Conservation (phyloP, 2,797 vertebrate species). For the Brachyalestes nurse region DNA sequence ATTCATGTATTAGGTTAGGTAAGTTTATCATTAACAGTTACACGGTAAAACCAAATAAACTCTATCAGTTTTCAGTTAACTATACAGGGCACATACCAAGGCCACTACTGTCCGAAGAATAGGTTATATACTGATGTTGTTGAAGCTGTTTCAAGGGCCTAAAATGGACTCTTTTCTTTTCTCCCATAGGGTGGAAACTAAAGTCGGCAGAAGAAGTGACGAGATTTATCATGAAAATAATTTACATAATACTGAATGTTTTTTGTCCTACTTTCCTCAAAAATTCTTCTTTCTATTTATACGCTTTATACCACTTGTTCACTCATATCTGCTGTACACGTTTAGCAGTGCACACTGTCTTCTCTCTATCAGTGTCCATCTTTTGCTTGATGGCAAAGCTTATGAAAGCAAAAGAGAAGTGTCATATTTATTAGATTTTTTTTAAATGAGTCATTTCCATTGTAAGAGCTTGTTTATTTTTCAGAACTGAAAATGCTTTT, state of each 20-base stretch:
- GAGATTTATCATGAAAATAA: neutral
- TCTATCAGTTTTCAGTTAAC: neutral
- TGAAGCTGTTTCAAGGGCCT: neutral
- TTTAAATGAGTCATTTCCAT: neutral
- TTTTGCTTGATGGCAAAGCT: conserved; percentile 40
- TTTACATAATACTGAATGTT: neutral
- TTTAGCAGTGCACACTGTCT: neutral
- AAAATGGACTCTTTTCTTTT: neutral
- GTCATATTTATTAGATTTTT: conserved; percentile 36
- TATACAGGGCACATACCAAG: neutral
- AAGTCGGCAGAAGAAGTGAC: neutral
- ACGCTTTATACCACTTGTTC: conserved; percentile 4
- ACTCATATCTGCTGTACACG: conserved; percentile 11
- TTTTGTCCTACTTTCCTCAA: neutral
- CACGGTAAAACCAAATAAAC: neutral
- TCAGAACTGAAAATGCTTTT: neutral
- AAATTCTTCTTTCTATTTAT: neutral
- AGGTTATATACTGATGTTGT: too few relatives aligned
- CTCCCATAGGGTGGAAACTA: conserved; percentile 21
- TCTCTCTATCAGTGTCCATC: neutral
- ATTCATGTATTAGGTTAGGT: neutral
- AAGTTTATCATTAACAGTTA: conserved; percentile 25
- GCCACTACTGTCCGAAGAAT: too few relatives aligned
- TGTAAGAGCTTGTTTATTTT: conserved; percentile 18
- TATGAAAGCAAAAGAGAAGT: conserved; percentile 47